Conservation (phyloP, 2,888 invertebrate genomes). For the Eilema depressum region DNA sequence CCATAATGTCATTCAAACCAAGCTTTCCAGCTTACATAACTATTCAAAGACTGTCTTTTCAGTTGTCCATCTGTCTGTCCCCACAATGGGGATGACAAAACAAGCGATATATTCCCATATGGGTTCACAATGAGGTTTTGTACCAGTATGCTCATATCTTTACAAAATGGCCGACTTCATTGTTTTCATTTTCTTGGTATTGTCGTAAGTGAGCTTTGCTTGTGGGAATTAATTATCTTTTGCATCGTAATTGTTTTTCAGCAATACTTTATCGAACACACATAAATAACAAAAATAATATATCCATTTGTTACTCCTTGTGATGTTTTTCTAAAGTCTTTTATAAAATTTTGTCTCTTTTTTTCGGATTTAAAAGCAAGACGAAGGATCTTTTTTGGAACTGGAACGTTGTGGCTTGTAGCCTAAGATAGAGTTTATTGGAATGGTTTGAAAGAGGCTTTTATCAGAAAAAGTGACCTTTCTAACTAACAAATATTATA, state of each 20-base stretch:
- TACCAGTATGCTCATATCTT: conserved; percentile 44
- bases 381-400: too few species aligned
- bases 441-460: too few species aligned
- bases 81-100: conserved; percentile 82
- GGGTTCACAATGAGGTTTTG: conserved; percentile 80
- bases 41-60: conserved; percentile 84
- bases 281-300: too few species aligned
- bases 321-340: neutral
- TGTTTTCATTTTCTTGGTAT: conserved; percentile 54
- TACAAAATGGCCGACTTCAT: conserved; percentile 20
- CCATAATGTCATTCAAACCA: conserved; percentile 58
- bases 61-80: conserved; percentile 84
- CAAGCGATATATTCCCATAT: conserved; percentile 84
- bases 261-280: neutral
- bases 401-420: too few species aligned
- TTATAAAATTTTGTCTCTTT: too few species aligned
- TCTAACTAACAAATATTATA: too few species aligned
- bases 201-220: conserved; percentile 32
- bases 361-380: too few species aligned
- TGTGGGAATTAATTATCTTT: conserved; percentile 43
- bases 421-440: too few species aligned
- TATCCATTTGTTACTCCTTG: neutral
- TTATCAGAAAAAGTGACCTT: too few species aligned
- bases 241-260: conserved; percentile 21
- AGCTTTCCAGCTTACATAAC: conserved; percentile 69